Conservation (phyloP, 2,797 vertebrate species). For the Crocodylus rhombifer region DNA sequence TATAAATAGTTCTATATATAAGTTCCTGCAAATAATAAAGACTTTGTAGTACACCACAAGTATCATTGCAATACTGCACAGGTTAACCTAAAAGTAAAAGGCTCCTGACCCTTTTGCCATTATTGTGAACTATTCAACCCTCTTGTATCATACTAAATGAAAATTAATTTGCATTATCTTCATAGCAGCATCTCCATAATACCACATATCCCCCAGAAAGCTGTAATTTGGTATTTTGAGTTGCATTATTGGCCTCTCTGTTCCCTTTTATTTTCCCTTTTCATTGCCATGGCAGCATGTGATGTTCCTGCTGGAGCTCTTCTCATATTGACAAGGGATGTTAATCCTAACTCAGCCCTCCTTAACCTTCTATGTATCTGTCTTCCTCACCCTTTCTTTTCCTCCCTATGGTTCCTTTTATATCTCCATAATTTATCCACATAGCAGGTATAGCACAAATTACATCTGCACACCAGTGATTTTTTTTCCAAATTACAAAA, state of each 20-base stretch:
- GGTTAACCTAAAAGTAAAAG: background rate
- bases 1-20: too few species aligned
- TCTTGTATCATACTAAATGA: background rate
- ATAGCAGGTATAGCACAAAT: background rate
- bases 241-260: background rate
- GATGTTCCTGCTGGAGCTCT: background rate
- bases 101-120: background rate
- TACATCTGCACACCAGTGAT: background rate
- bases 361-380: background rate
- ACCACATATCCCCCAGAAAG: background rate
- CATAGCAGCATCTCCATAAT: background rate
- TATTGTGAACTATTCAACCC: background rate
- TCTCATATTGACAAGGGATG: background rate
- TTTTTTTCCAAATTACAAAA: background rate
- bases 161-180: background rate
- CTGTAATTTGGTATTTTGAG: background rate
- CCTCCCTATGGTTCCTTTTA: background rate
- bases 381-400: background rate
- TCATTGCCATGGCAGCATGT: rapidly evolving
- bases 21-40: too few species aligned
- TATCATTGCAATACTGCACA: too few species aligned
- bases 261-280: background rate
- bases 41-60: too few species aligned
- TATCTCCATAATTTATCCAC: slow-evolving; percentile 17
- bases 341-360: background rate